phyloP scores from a whole-genome alignment of 2,113 vertebrate genomes.

The Antechinus flavipes region DNA sequence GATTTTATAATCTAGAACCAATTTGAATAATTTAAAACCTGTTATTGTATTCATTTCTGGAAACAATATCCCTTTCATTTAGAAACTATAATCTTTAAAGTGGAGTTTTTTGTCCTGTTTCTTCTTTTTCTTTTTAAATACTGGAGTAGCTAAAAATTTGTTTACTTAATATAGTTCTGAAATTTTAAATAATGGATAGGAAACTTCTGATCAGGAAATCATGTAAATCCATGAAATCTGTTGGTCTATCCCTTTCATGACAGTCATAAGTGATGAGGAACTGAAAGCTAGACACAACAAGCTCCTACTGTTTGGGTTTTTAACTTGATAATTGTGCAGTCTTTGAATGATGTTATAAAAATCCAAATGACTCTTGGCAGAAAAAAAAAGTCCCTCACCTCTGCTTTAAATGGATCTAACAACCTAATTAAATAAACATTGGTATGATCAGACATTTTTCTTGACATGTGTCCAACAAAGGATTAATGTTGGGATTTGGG shows the following conservation, averaged over 20 bases:
- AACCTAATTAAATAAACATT: neutral
- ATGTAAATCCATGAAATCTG: no score
- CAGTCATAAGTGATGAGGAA: no score
- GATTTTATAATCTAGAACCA: neutral
- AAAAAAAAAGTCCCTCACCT: no score
- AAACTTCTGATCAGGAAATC: no score
- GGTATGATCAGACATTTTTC: neutral
- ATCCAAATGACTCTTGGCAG: no score
- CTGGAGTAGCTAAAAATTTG: neutral
- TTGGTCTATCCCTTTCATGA: no score
- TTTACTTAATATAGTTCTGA: neutral
- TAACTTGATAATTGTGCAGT: no score
- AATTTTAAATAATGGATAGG: neutral
- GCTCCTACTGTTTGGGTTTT: no score
- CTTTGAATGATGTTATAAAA: no score
- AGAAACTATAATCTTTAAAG: neutral
- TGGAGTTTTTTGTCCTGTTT: neutral
- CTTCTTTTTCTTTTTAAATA: neutral
- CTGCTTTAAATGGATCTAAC: neutral
- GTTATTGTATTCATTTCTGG: neutral
- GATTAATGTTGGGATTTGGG: neutral
- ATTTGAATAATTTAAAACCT: neutral
- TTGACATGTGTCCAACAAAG: neutral
- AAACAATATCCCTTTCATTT: neutral
- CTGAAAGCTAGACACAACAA: no score